Evolutionary conservation across 2,113 vertebrate genomes (phyloP).

Genomic region (Saguinus midas): DNA sequence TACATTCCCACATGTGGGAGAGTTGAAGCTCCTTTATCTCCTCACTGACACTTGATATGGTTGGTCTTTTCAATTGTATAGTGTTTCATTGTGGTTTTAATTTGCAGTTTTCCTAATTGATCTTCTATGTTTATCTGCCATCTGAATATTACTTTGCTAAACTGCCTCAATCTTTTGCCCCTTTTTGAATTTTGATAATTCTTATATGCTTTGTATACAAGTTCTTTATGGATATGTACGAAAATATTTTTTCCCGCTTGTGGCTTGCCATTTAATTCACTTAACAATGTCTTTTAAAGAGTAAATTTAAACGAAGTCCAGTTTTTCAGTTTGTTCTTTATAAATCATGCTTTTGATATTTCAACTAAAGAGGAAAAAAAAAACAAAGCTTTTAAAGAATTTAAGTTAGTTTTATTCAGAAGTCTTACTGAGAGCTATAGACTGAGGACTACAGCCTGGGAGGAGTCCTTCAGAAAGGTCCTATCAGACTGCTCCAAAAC

Average conservation of each 20-base stretch:
- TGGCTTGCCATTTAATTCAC: neutral
- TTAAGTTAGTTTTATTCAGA: neutral
- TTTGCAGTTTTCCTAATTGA: neutral
- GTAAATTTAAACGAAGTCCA: neutral
- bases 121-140: neutral
- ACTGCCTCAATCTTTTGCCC: neutral
- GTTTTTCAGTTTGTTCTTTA: neutral
- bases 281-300: neutral
- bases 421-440: neutral
- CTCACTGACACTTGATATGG: neutral
- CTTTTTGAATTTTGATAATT: neutral
- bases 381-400: neutral
- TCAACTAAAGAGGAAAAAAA: too few relatives aligned
- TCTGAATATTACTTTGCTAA: neutral
- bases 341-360: neutral
- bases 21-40: neutral
- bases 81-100: neutral
- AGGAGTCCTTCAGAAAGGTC: neutral
- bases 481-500: neutral
- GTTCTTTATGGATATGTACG: neutral
- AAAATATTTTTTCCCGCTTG: neutral
- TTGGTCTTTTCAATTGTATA: neutral
- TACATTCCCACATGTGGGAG: neutral
- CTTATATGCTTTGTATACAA: neutral
- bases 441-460: neutral